Evolutionary conservation across 2,113 vertebrate species (phyloP).

Genomic region (Pituophis catenifer): DNA sequence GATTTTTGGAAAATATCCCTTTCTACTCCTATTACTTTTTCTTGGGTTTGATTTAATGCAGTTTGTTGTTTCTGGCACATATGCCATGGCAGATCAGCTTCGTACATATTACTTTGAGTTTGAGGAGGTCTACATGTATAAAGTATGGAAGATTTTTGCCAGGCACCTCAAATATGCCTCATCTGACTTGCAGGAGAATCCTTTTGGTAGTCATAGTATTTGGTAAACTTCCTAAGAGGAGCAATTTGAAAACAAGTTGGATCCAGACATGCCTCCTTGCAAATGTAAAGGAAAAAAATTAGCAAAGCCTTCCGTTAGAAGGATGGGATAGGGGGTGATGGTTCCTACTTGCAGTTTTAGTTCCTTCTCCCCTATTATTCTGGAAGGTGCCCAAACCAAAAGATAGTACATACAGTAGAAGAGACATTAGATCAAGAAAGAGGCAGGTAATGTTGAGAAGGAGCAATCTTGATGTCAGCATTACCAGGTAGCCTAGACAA

Average conservation of each 20-base stretch:
- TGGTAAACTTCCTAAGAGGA: conserved; percentile 51
- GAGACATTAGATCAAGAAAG: not conserved
- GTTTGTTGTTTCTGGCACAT: conserved; percentile 69
- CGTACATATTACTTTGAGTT: conserved; percentile 52
- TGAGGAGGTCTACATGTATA: conserved; percentile 54
- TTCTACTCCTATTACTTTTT: conserved; percentile 60
- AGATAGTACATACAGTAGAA: not conserved
- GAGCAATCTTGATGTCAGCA: not conserved
- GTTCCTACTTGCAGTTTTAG: not conserved
- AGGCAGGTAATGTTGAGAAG: not conserved
- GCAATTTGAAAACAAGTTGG: conserved; percentile 22
- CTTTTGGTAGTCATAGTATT: conserved; percentile 42
- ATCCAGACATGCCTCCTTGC: not conserved
- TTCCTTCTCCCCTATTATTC: not conserved
- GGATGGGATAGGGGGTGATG: not conserved
- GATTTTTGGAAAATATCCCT: conserved; percentile 62
- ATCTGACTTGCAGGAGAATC: conserved; percentile 56
- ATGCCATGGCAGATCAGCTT: conserved; percentile 46
- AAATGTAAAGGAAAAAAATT: not conserved
- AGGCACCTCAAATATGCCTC: conserved; percentile 56
- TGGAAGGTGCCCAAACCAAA: not conserved
- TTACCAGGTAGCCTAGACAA: not conserved
- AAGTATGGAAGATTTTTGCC: conserved; percentile 63
- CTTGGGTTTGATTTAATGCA: conserved; percentile 59
- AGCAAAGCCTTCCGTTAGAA: not conserved